Evolutionary conservation across 1,140 invertebrate species (phyloP).

Genomic region (Bombus superbus): DNA sequence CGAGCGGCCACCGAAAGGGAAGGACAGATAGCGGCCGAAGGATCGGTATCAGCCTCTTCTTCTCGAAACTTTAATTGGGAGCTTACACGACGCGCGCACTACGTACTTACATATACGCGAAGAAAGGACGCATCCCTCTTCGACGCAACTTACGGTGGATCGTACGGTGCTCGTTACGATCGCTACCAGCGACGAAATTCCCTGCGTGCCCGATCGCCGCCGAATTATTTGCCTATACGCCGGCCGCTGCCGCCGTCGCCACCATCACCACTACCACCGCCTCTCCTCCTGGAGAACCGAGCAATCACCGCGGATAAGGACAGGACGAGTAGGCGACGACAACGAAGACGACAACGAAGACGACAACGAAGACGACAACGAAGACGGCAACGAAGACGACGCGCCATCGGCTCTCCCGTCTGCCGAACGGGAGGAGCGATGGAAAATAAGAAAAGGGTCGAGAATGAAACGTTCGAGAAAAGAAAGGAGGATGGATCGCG

Average conservation of each 20-base stretch:
- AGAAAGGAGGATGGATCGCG: not conserved
- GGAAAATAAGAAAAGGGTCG: constrained; percentile 6
- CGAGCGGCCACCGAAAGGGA: constrained; percentile 26
- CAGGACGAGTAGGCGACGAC: too few species aligned
- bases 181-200: constrained; percentile 18
- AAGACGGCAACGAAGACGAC: not conserved
- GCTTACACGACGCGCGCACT: constrained; percentile 60
- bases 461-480: not conserved
- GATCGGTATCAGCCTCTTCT: constrained; percentile 49
- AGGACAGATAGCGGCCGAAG: constrained; percentile 52
- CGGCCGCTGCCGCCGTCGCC: not conserved
- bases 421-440: not conserved
- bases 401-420: not conserved
- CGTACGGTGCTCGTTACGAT: constrained; percentile 53
- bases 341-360: not conserved
- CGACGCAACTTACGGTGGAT: constrained; percentile 33
- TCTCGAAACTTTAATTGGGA: constrained; percentile 71
- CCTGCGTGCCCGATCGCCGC: not conserved
- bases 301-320: too few species aligned
- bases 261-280: not conserved
- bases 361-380: too few species aligned
- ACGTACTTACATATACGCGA: constrained; percentile 57
- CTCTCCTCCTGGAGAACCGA: not conserved
- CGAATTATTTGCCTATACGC: constrained; percentile 21
- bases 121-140: constrained; percentile 18